Percentiles rank a stretch among this genome's conserved stretches.
Conservation (phyloP, 2,113 vertebrate genomes). For the Dipodomys stephensi region DNA sequence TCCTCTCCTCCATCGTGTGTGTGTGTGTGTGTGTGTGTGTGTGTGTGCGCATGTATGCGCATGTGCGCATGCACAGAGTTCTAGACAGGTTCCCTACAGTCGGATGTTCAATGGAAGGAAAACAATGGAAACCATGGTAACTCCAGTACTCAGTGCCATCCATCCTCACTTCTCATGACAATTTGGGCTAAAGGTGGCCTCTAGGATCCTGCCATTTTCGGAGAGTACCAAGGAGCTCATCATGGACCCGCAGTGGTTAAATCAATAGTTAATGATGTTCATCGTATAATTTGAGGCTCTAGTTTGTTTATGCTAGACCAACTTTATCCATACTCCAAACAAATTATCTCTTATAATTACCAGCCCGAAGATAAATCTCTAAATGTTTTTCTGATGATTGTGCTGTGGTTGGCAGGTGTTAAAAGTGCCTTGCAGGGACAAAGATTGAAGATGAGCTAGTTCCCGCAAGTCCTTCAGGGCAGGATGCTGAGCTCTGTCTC, state of each 20-base stretch:
- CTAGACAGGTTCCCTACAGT: background rate
- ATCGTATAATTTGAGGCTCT: slow-evolving; percentile 94
- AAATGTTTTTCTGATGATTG: slow-evolving; percentile 99
- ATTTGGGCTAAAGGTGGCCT: slow-evolving; percentile 42
- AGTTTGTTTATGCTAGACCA: slow-evolving; percentile 99
- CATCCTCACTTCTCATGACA: background rate
- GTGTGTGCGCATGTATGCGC: too few relatives aligned
- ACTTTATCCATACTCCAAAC: slow-evolving; percentile 98
- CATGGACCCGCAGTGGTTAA: slow-evolving; percentile 88
- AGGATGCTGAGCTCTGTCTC: slow-evolving; percentile 90
- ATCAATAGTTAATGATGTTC: slow-evolving; percentile 97
- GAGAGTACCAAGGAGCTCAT: slow-evolving; percentile 76
- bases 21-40: too few relatives aligned
- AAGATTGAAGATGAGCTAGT: slow-evolving; percentile 96
- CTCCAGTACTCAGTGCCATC: background rate
- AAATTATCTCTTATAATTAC: slow-evolving; percentile 99
- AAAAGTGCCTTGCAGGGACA: slow-evolving; percentile 99
- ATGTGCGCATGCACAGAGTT: background rate
- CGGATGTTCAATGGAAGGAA: background rate
- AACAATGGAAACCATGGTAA: background rate
- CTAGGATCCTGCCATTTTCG: slow-evolving; percentile 76
- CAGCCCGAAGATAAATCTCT: slow-evolving; percentile 98
- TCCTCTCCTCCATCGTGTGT: background rate
- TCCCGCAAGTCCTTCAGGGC: slow-evolving; percentile 91
- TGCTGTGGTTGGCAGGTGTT: slow-evolving; percentile 99